phyloP scores from a whole-genome alignment of 37 sponge, comb jelly and placozoan species.

The Amphimedon queenslandica region DNA sequence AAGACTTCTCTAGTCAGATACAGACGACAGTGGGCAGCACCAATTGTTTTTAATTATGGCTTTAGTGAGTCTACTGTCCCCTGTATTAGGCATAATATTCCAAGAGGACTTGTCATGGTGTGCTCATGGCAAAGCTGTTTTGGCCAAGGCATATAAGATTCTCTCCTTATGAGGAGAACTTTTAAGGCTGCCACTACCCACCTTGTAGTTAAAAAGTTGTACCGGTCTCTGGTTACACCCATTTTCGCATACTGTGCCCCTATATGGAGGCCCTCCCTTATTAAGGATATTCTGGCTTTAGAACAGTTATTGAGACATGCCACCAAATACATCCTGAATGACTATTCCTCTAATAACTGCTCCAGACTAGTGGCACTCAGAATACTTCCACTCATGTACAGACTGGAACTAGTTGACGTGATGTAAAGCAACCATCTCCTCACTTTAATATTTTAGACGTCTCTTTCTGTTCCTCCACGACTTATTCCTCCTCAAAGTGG shows the following conservation, averaged over 20 bases:
- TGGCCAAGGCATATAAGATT: slow-evolving; percentile 1
- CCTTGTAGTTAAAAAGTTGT: neutral
- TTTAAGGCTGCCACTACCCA: neutral
- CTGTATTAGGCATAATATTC: neutral
- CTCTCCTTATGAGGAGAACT: neutral
- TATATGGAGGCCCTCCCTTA: slow-evolving; percentile 4
- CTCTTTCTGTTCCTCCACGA: no score
- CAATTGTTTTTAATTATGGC: neutral
- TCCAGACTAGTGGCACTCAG: no score
- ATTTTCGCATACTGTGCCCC: neutral
- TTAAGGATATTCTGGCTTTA: neutral
- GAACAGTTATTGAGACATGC: neutral
- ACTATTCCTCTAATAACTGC: no score
- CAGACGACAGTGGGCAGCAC: neutral
- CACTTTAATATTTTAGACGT: no score
- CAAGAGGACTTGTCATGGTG: neutral
- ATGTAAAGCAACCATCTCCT: no score
- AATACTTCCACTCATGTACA: no score
- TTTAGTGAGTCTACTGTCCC: neutral
- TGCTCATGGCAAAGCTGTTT: neutral
- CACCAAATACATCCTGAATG: no score
- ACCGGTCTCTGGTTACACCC: neutral
- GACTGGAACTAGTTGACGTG: no score
- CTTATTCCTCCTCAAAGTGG: no score
- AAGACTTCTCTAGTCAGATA: neutral